Evolutionary conservation across 2,113 vertebrate species (phyloP).

Genomic region (Cebus imitator): DNA sequence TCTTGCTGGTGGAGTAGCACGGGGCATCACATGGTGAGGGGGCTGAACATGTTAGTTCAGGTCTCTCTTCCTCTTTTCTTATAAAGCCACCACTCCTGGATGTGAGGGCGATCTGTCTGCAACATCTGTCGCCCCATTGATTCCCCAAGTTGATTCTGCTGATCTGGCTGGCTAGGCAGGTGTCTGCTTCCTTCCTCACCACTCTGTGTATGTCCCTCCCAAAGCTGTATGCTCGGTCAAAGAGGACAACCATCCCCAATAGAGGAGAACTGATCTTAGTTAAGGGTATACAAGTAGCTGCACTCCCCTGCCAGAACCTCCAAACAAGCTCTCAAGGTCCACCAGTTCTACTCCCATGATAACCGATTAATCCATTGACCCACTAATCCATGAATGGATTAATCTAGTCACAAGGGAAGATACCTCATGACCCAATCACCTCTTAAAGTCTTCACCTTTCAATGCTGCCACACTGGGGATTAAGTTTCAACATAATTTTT

Average conservation of each 20-base stretch:
- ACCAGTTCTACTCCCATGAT: neutral
- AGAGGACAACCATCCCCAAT: too few relatives aligned
- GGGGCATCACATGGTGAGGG: neutral
- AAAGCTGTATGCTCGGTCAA: too few relatives aligned
- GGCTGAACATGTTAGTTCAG: neutral
- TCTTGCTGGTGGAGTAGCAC: neutral
- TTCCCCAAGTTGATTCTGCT: too few relatives aligned
- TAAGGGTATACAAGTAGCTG: too few relatives aligned
- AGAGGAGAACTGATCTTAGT: too few relatives aligned
- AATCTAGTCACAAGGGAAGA: neutral
- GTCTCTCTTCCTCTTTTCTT: neutral
- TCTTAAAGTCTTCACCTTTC: neutral
- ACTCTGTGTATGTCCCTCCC: too few relatives aligned
- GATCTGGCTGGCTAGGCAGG: too few relatives aligned
- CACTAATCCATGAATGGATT: neutral
- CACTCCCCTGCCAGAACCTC: too few relatives aligned
- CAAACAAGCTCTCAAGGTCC: neutral
- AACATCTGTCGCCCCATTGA: too few relatives aligned
- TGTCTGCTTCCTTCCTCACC: too few relatives aligned
- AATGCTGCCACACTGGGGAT: neutral
- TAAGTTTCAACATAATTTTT: neutral
- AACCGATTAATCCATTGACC: neutral
- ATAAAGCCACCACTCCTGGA: neutral
- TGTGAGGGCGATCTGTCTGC: too few relatives aligned
- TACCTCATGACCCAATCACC: neutral